These are phyloP conservation scores for Nymphalis c-album DNA, from an alignment of 2,888 invertebrate genomes.

Conservation along the genomic window DNA sequence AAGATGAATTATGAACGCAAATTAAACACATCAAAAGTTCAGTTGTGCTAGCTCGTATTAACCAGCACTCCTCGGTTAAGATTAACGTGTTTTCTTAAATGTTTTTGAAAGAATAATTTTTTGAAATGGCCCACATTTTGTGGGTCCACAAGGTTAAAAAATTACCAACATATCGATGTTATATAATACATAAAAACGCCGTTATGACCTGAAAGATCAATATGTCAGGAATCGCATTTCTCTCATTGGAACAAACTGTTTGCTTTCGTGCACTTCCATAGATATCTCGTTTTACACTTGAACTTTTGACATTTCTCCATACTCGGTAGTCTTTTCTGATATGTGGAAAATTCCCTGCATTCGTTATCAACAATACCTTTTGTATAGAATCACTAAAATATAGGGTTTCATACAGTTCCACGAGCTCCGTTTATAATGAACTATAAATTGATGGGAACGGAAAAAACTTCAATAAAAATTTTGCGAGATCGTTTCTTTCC, in stretches of 20 bases:
- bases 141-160: neutral
- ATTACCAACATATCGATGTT: constrained; percentile 5
- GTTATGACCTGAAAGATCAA: constrained; percentile 37
- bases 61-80: no score
- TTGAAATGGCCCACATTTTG: no score
- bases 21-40: no score
- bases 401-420: neutral
- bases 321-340: constrained; percentile 26
- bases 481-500: neutral
- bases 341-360: constrained; percentile 24
- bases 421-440: neutral
- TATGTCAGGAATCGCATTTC: constrained; percentile 36
- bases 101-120: no score
- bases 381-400: neutral
- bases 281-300: constrained; percentile 36
- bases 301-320: constrained; percentile 34
- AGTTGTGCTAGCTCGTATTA: no score
- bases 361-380: constrained; percentile 10
- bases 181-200: constrained; percentile 29
- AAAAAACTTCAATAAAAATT: neutral
- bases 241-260: constrained; percentile 33
- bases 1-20: no score
- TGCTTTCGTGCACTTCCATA: constrained; percentile 37
- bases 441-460: neutral
- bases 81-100: no score